Evolutionary conservation across 2,113 vertebrate genomes (phyloP).

Genomic region (Crotophaga sulcirostris): DNA sequence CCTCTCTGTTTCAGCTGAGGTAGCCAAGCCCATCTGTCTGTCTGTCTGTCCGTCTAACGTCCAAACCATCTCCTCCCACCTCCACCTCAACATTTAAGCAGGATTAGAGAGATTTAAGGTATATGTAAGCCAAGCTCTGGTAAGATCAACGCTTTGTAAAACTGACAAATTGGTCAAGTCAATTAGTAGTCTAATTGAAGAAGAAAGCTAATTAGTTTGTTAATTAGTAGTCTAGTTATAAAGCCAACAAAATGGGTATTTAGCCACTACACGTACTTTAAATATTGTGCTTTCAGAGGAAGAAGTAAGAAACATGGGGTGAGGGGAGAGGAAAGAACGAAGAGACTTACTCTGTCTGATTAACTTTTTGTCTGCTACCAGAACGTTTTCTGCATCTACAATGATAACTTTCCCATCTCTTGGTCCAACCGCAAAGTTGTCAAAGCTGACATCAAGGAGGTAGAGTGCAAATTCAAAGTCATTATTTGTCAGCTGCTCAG

Average conservation of each 20-base stretch:
- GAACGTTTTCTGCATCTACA: constrained; percentile 97
- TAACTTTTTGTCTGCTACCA: constrained; percentile 96
- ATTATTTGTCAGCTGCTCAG: constrained; percentile 98
- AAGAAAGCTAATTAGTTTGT: background rate
- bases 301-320: background rate
- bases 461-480: constrained; percentile 99
- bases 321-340: background rate
- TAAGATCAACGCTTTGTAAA: background rate
- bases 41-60: accelerated
- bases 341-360: constrained; percentile 94
- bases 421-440: constrained; percentile 97
- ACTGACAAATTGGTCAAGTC: background rate
- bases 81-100: background rate
- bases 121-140: background rate
- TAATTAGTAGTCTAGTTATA: background rate
- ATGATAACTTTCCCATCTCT: constrained; percentile 97
- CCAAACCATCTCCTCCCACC: background rate
- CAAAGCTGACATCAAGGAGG: constrained; percentile 98
- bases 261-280: background rate
- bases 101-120: background rate
- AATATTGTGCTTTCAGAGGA: background rate
- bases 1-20: background rate
- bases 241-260: background rate
- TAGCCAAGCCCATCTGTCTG: background rate
- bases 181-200: background rate